Percentiles rank a stretch among this genome's conserved stretches.
These are phyloP conservation scores for Drosophila quinaria DNA, from an alignment of 2,888 invertebrate genomes.

Conservation along the genomic window DNA sequence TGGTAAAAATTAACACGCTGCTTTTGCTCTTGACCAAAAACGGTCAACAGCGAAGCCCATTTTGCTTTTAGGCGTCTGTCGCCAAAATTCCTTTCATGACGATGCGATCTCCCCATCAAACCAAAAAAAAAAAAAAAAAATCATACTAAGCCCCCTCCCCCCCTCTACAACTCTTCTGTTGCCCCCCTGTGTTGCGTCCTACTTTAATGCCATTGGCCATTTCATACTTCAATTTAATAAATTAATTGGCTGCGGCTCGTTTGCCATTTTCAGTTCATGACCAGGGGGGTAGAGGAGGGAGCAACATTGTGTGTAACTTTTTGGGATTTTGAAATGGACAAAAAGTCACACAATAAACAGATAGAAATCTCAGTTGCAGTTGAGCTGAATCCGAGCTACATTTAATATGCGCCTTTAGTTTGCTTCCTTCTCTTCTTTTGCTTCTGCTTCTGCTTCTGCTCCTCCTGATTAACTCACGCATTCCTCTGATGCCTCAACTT, in stretches of 20 bases:
- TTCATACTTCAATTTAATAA: conserved; percentile 85
- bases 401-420: not conserved
- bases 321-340: conserved; percentile 14
- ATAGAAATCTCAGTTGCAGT: conserved; percentile 19
- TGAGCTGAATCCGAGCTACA: conserved; percentile 2
- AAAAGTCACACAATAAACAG: conserved; percentile 1
- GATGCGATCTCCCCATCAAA: conserved; percentile 21
- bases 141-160: not conserved
- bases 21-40: conserved; percentile 82
- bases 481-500: conserved; percentile 66
- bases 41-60: conserved; percentile 81
- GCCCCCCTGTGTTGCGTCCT: conserved; percentile 19
- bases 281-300: not conserved
- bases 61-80: conserved; percentile 83
- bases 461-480: conserved; percentile 61
- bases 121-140: not conserved
- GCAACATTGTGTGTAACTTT: conserved; percentile 1
- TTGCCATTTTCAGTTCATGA: conserved; percentile 39
- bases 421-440: not conserved
- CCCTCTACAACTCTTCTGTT: not conserved
- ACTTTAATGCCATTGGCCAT: conserved; percentile 51
- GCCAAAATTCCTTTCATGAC: conserved; percentile 83
- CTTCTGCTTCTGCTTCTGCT: too few relatives aligned
- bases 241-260: conserved; percentile 84
- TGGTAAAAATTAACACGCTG: conserved; percentile 83